Percentiles rank a stretch among this genome's conserved stretches.
phyloP scores from a whole-genome alignment of 2,888 invertebrate species.

The Drosophila greeni region DNA sequence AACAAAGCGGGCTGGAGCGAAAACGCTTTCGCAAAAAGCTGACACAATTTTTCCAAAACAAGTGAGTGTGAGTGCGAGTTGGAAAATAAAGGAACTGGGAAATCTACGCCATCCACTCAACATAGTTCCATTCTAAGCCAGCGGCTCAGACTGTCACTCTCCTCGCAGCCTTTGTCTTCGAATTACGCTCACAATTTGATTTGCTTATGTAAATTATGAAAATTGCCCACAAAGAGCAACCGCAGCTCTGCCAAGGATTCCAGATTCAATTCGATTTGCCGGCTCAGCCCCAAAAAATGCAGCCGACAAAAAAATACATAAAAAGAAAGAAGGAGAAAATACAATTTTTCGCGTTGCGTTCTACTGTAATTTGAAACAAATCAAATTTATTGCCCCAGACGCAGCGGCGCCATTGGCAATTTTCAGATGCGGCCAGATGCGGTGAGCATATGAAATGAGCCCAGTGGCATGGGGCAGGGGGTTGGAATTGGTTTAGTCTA shows the following conservation, averaged over 20 bases:
- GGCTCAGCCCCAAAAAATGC: slow-evolving; percentile 57
- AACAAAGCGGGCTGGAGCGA: slow-evolving; percentile 51
- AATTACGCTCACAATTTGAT: slow-evolving; percentile 73
- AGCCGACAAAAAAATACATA: slow-evolving; percentile 13
- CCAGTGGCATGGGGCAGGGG: slow-evolving; percentile 14
- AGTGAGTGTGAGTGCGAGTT: slow-evolving; percentile 3
- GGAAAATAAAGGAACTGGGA: slow-evolving; percentile 30
- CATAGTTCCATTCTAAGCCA: slow-evolving; percentile 61
- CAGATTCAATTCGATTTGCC: slow-evolving; percentile 67
- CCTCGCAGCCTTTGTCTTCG: slow-evolving; percentile 10
- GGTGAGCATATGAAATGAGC: slow-evolving; percentile 69
- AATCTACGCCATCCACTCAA: slow-evolving; percentile 69
- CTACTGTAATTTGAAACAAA: slow-evolving; percentile 74
- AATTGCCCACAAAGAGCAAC: slow-evolving; percentile 73
- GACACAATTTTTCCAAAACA: slow-evolving; percentile 58
- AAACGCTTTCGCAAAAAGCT: slow-evolving; percentile 35
- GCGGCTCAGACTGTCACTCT: slow-evolving; percentile 38
- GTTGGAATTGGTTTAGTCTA: slow-evolving; percentile 38
- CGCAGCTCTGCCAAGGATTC: slow-evolving; percentile 52
- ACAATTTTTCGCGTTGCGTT: slow-evolving; percentile 66
- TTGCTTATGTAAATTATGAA: slow-evolving; percentile 74
- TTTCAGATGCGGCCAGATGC: slow-evolving; percentile 72
- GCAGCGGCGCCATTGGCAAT: slow-evolving; percentile 72
- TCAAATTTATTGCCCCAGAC: slow-evolving; percentile 74
- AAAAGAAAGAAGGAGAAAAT: slow-evolving; percentile 14